phyloP scores from a whole-genome alignment of 2,113 vertebrate genomes.

The Rattus norvegicus region DNA sequence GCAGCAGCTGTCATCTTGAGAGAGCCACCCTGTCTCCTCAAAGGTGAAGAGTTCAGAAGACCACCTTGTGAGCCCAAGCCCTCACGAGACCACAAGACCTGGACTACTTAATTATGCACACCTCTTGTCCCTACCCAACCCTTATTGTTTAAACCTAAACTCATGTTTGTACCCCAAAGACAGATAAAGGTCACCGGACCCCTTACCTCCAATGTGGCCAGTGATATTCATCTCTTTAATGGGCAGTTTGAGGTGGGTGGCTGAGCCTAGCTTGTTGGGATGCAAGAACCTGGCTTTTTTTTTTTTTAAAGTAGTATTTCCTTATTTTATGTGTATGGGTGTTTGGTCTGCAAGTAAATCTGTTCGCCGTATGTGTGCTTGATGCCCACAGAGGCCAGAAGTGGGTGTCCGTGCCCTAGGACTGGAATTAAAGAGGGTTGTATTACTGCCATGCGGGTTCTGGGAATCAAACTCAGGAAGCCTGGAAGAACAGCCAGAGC shows the following conservation, averaged over 20 bases:
- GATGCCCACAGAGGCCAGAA: neutral
- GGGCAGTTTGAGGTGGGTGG: neutral
- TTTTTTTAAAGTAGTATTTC: neutral
- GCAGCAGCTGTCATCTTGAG: neutral
- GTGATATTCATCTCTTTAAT: neutral
- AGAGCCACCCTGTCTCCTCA: neutral
- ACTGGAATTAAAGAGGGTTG: neutral
- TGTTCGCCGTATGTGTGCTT: neutral
- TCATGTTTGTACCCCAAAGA: neutral
- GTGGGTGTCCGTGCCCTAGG: neutral
- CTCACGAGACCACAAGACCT: neutral
- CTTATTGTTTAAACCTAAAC: neutral
- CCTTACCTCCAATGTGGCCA: neutral
- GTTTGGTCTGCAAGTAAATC: neutral
- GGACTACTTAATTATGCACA: neutral
- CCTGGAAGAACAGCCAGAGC: neutral
- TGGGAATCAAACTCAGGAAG: neutral
- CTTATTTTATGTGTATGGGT: neutral
- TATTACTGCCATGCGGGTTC: neutral
- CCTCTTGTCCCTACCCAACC: neutral
- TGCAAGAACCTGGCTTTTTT: no score
- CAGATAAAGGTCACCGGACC: no score
- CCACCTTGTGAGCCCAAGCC: neutral
- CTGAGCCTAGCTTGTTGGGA: neutral
- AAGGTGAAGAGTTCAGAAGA: neutral